Conservation (phyloP, 37 sponge, comb jelly and placozoan genomes). For the Diacarnus erythraeanus region DNA sequence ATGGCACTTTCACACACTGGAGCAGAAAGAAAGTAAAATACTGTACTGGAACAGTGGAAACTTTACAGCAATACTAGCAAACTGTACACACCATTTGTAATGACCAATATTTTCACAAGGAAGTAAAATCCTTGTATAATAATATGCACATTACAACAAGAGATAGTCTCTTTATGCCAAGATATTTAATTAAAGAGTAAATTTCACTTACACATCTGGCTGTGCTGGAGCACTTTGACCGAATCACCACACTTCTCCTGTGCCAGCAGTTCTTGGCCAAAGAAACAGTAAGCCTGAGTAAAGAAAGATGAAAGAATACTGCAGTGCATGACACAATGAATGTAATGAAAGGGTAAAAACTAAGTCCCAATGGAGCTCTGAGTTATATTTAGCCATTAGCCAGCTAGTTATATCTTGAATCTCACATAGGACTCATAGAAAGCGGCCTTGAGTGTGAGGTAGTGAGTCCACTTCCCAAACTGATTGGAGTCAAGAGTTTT, state of each 20-base stretch:
- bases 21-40: no score
- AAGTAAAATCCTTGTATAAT: background rate
- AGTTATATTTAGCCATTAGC: no score
- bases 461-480: constrained; percentile 89
- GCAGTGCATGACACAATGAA: no score
- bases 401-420: background rate
- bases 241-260: constrained; percentile 98
- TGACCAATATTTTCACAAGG: no score
- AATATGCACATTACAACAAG: background rate
- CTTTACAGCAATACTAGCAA: no score
- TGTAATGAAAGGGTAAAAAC: background rate
- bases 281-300: constrained; percentile 89
- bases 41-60: no score
- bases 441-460: constrained; percentile 77
- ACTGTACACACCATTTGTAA: no score
- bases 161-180: background rate
- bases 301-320: no score
- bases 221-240: constrained; percentile 77
- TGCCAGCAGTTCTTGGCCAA: constrained; percentile 83
- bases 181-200: background rate
- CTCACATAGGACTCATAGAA: constrained; percentile 93
- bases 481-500: constrained; percentile 76
- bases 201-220: constrained; percentile 74
- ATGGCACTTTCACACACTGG: constrained; percentile 80
- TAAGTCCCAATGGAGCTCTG: no score